These are phyloP conservation scores for Leptobrachium leishanense DNA, from an alignment of 2,113 vertebrate genomes.

Conservation along the genomic window DNA sequence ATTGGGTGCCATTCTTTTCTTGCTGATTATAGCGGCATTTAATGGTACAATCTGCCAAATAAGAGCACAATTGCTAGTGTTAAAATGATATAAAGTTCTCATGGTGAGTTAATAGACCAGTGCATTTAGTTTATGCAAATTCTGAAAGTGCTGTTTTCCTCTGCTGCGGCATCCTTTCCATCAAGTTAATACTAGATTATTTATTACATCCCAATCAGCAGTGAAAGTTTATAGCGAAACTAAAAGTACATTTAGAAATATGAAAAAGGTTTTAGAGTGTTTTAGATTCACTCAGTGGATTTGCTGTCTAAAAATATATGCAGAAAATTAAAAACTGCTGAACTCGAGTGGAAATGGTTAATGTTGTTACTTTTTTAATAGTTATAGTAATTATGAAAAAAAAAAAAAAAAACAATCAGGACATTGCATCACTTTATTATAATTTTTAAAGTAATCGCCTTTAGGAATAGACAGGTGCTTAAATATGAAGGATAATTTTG, in stretches of 20 bases:
- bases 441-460: too few relatives aligned
- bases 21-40: background rate
- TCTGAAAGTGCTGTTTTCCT: background rate
- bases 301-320: constrained; percentile 14
- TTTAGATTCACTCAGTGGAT: constrained; percentile 20
- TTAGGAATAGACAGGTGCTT: too few relatives aligned
- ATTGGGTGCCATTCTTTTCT: background rate
- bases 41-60: background rate
- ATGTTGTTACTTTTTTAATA: too few relatives aligned
- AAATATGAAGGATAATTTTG: too few relatives aligned
- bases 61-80: background rate
- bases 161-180: background rate
- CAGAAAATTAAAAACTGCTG: too few relatives aligned
- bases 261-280: constrained; percentile 13
- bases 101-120: background rate
- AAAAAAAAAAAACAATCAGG: too few relatives aligned
- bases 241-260: constrained; percentile 14
- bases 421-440: too few relatives aligned
- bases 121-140: too few relatives aligned
- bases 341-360: too few relatives aligned
- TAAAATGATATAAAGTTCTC: background rate
- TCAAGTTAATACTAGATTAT: constrained; percentile 24
- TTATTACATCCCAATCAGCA: constrained; percentile 29
- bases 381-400: too few relatives aligned
- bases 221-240: background rate